phyloP scores from a whole-genome alignment of 92 coral and sea anemone genomes.

The Nematostella vectensis region DNA sequence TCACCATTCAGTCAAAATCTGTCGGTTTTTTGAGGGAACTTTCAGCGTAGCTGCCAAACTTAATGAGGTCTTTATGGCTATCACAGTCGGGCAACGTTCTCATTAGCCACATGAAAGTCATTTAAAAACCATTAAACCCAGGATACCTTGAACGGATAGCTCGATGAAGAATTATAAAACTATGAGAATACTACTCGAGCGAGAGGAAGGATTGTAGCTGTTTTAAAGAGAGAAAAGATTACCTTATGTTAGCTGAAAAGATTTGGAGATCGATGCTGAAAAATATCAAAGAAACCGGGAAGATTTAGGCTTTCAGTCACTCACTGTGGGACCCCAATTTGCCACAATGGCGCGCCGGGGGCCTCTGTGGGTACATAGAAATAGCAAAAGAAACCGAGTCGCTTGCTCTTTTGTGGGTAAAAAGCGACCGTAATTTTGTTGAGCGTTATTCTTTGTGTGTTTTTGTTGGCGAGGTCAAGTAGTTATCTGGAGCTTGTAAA shows the following conservation, averaged over 20 bases:
- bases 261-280: no score
- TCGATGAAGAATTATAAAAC: not conserved
- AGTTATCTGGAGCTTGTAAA: not conserved
- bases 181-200: slow-evolving; percentile 8
- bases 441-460: slow-evolving; percentile 1
- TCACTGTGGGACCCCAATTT: no score
- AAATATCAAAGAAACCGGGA: no score
- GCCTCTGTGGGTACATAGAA: no score
- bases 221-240: no score
- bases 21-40: slow-evolving; percentile 75
- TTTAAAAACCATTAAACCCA: slow-evolving; percentile 46
- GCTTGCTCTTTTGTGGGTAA: no score
- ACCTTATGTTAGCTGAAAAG: no score
- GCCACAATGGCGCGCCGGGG: no score
- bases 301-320: no score
- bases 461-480: slow-evolving; percentile 4
- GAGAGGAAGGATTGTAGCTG: no score
- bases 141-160: slow-evolving; percentile 13
- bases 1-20: slow-evolving; percentile 81
- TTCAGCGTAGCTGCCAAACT: slow-evolving; percentile 79
- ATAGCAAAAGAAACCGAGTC: no score
- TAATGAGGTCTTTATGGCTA: slow-evolving; percentile 88
- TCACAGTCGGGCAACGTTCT: slow-evolving; percentile 47
- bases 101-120: slow-evolving; percentile 56
- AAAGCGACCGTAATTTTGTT: not conserved